Evolutionary conservation across 1,140 invertebrate species (phyloP), one percentile per base, ranked within the genome.

Genomic region (Drosophila ohnishii): DNA sequence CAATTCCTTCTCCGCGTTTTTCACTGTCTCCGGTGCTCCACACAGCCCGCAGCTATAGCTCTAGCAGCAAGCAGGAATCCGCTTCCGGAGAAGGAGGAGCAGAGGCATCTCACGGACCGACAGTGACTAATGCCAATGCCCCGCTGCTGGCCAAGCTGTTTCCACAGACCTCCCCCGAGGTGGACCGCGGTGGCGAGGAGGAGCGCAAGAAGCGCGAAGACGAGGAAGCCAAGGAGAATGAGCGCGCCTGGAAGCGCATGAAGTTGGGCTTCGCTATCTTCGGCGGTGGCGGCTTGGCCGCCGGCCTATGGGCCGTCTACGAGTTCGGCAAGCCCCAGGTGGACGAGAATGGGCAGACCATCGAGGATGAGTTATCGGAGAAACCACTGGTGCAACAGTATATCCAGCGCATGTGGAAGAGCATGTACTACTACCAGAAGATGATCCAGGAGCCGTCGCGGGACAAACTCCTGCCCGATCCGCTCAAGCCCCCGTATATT

Each of bases 371-470:
- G 92, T 97, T 96, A 88, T 94, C 94, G 47, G 81, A 95, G 65
- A 93, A 96, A 91, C 95, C 96, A 40, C 87, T 94, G 2, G 88
- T 95, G 22, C 90, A 95, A 79, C 96, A 96, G 92, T 96, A 97
- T 86, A 85, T 96, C 19, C 94, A 94, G 67, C 93, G 97, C 56
- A 94, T 96, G 40, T 94, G 94, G 91, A 95, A 94, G 80, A 95
- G 97, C 86, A 90, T 97, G 28, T 95, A 95, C 66, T 96, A 96
- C 83, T 97, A 95, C 90, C 95, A 95, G 90, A 96, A 95, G 95
- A 94, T 96, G 92, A 96, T 99, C 50, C 95, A 97, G 92, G 98
- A 99, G 88, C 99, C 99, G 11, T 98, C 98, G 13, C 95, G 98
- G 62, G 96, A 98, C 60, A 97, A 98, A 91, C 92, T 99, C 6